Percentiles rank a stretch among this genome's conserved stretches.
Evolutionary conservation across 2,888 invertebrate genomes (phyloP).

Genomic region (Ectemnius continuus): DNA sequence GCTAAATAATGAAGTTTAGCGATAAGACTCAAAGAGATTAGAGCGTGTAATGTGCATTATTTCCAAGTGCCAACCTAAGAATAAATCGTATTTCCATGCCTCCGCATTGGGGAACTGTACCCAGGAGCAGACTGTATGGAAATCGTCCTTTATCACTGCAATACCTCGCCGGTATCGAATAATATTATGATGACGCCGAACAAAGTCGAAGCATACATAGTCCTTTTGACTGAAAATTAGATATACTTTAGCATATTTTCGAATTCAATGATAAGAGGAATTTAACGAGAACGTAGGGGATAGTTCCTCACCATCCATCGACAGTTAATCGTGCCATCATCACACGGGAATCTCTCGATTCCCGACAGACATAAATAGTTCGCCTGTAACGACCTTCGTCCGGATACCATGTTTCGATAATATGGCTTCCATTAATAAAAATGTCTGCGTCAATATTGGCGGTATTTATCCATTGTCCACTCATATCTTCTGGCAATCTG

Average conservation of each 20-base stretch:
- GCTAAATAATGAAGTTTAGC: slow-evolving; percentile 76
- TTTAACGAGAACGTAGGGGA: neutral
- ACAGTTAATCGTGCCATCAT: slow-evolving; percentile 98
- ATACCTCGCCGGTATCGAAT: slow-evolving; percentile 93
- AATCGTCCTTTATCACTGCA: slow-evolving; percentile 93
- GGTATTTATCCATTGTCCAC: slow-evolving; percentile 97
- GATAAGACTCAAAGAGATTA: slow-evolving; percentile 10
- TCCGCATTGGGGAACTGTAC: slow-evolving; percentile 92
- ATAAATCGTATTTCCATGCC: slow-evolving; percentile 92
- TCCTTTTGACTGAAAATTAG: slow-evolving; percentile 89
- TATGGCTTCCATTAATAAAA: slow-evolving; percentile 96
- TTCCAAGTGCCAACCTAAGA: slow-evolving; percentile 79
- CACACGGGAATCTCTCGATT: slow-evolving; percentile 92
- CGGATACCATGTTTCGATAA: slow-evolving; percentile 96
- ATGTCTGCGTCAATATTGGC: slow-evolving; percentile 98
- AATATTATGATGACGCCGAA: slow-evolving; percentile 96
- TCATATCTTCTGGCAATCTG: slow-evolving; percentile 94
- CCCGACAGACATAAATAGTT: slow-evolving; percentile 96
- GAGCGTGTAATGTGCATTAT: slow-evolving; percentile 3
- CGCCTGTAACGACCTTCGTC: slow-evolving; percentile 92
- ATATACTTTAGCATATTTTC: slow-evolving; percentile 22
- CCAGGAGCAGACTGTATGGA: slow-evolving; percentile 96
- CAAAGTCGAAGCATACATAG: slow-evolving; percentile 97
- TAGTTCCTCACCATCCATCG: slow-evolving; percentile 87
- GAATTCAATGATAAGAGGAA: slow-evolving; percentile 3